Evolutionary conservation across 2,888 invertebrate genomes (phyloP), one percentile per base, ranked within the genome.

Genomic region (Scaptomyza reducta): DNA sequence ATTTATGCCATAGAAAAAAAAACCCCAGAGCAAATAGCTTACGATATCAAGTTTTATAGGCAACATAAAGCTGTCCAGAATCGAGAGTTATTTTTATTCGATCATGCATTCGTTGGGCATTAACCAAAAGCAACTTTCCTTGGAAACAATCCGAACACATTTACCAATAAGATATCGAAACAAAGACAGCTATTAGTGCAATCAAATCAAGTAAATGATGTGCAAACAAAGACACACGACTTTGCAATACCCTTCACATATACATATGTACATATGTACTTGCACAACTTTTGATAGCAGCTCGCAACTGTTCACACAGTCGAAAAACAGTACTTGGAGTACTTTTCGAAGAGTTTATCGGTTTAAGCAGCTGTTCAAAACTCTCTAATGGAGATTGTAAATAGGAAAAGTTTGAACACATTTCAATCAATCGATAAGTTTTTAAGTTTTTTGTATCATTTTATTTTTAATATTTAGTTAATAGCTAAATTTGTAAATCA

Each of bases 401-500:
- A 11, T 4, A 0, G 4, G 1, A 29, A 29, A 3, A 18, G 3
- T 6, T 27, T 22, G 4, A 22, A 22, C 22, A 2, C 3, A 22
- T 22, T 22, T 22, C 22, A 22, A 22, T 22, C 22, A 7, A 27
- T 27, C 1, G 7, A 27, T 11, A 16, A 55, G 14, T 27, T 16
- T 35, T 79, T 76, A 67, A 57, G 79, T 42, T 81, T 68, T 13
- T 38, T 38, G 22, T 38, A 7, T 38, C 79, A 83, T 73, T 77
- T 54, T 56, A 54, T 57, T 68, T 76, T 68, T 40, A 40, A 86
- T 80, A 78, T 76, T 79, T 77, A 77, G 54, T 74, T 76, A 67
- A 74, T 70, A 81, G 79, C 87, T 76, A 79, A 69, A 64, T 72
- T 82, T 82, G 87, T 82, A 82, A 87, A 82, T 87, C 82, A 87